Percentiles rank a stretch among this genome's conserved stretches.
Evolutionary conservation across 2,113 vertebrate genomes (phyloP).

Genomic region (Ariopsis seemanni): DNA sequence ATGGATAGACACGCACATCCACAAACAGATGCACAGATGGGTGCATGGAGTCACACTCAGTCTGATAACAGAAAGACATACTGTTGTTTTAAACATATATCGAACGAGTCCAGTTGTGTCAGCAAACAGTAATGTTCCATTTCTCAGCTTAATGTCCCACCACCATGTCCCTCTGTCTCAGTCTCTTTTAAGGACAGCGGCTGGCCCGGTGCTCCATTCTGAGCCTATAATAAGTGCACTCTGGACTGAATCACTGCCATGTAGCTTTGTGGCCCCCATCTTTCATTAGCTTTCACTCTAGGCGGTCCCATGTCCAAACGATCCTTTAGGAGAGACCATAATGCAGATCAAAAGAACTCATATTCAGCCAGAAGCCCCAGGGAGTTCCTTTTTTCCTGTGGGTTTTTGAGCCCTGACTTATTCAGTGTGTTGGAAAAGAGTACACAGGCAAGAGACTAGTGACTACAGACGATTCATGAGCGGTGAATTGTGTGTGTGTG

Average conservation of each 20-base stretch:
- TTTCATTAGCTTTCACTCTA: slow-evolving; percentile 43
- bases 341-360: slow-evolving; percentile 61
- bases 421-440: slow-evolving; percentile 56
- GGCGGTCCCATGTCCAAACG: slow-evolving; percentile 51
- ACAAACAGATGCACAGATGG: slow-evolving; percentile 26
- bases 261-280: slow-evolving; percentile 44
- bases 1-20: slow-evolving; percentile 5
- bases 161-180: background rate
- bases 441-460: slow-evolving; percentile 52
- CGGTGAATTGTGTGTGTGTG: background rate
- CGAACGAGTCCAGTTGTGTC: background rate
- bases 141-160: no score
- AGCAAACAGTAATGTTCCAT: background rate
- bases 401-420: slow-evolving; percentile 56
- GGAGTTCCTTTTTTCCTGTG: slow-evolving; percentile 55
- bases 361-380: slow-evolving; percentile 59
- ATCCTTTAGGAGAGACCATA: slow-evolving; percentile 60
- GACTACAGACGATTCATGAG: no score
- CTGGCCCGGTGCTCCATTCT: slow-evolving; percentile 30
- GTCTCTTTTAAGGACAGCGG: slow-evolving; percentile 1
- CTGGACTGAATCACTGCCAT: slow-evolving; percentile 46
- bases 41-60: background rate
- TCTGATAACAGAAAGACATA: slow-evolving; percentile 31
- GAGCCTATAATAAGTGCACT: slow-evolving; percentile 45
- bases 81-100: background rate